Conservation (phyloP, 2,888 invertebrate species). For the Halocaridina rubra region DNA sequence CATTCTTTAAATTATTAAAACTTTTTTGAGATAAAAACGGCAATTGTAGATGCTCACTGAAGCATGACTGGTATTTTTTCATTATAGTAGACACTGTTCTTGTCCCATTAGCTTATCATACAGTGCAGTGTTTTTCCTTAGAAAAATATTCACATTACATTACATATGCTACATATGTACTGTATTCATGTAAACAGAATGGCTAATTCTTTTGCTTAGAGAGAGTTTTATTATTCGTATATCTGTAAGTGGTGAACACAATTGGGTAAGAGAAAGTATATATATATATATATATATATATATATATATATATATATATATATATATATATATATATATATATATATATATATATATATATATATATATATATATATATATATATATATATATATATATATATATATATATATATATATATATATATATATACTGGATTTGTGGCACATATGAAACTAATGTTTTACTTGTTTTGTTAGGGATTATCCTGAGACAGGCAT, state of each 20-base stretch:
- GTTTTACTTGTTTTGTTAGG: slow-evolving; percentile 12
- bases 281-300: background rate
- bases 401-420: slow-evolving; percentile 18
- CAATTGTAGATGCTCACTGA: too few relatives aligned
- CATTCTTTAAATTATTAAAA: too few relatives aligned
- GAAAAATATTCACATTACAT: too few relatives aligned
- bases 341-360: slow-evolving; percentile 3
- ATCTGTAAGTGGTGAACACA: too few relatives aligned
- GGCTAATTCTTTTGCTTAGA: too few relatives aligned
- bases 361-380: slow-evolving; percentile 32
- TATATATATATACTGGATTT: background rate
- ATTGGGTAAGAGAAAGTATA: background rate
- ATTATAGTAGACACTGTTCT: too few relatives aligned
- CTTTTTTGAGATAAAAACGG: too few relatives aligned
- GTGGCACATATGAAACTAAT: background rate
- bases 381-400: slow-evolving; percentile 28
- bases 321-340: slow-evolving; percentile 19
- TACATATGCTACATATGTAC: too few relatives aligned
- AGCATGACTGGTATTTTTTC: too few relatives aligned
- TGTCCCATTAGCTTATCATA: too few relatives aligned
- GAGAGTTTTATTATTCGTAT: background rate
- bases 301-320: slow-evolving; percentile 21
- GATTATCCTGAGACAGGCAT: slow-evolving; percentile 57
- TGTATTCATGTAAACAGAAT: too few relatives aligned
- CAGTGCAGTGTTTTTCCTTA: too few relatives aligned